These are phyloP conservation scores for Amblyopsis hoosieri DNA, from an alignment of 2,797 vertebrate genomes.

Conservation along the genomic window DNA sequence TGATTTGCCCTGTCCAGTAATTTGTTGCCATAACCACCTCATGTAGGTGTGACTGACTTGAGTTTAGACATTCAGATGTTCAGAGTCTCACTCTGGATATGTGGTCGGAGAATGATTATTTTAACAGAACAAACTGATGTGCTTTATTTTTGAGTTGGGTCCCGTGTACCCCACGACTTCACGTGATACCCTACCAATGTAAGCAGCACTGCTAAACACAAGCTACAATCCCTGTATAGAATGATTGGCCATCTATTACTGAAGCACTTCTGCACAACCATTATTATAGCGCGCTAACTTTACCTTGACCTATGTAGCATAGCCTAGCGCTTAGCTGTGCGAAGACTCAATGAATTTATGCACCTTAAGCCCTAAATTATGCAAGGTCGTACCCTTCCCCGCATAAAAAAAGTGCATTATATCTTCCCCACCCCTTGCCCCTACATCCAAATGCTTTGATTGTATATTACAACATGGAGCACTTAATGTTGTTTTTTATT, in stretches of 20 bases:
- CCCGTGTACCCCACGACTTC: slow-evolving; percentile 4
- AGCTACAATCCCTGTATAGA: slow-evolving; percentile 30
- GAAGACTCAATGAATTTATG: slow-evolving; percentile 64
- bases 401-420: slow-evolving; percentile 63
- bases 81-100: slow-evolving; percentile 36
- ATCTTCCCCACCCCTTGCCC: slow-evolving; percentile 34
- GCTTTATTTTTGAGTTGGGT: slow-evolving; percentile 40
- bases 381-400: slow-evolving; percentile 61
- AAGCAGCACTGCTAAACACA: slow-evolving; percentile 34
- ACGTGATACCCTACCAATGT: background rate
- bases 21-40: slow-evolving; percentile 45
- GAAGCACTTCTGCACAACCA: slow-evolving; percentile 57
- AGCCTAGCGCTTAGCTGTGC: slow-evolving; percentile 64
- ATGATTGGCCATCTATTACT: slow-evolving; percentile 53
- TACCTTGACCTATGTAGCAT: slow-evolving; percentile 67
- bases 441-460: slow-evolving; percentile 69
- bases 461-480: slow-evolving; percentile 78
- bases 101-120: slow-evolving; percentile 6
- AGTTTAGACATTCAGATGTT: slow-evolving; percentile 22
- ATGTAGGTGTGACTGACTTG: slow-evolving; percentile 35
- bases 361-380: slow-evolving; percentile 77
- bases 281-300: slow-evolving; percentile 56
- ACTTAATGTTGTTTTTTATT: slow-evolving; percentile 79
- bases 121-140: slow-evolving; percentile 22
- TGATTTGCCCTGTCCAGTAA: slow-evolving; percentile 3